phyloP scores from a whole-genome alignment of 1,140 invertebrate genomes.

The Drosophila nigromelanica region DNA sequence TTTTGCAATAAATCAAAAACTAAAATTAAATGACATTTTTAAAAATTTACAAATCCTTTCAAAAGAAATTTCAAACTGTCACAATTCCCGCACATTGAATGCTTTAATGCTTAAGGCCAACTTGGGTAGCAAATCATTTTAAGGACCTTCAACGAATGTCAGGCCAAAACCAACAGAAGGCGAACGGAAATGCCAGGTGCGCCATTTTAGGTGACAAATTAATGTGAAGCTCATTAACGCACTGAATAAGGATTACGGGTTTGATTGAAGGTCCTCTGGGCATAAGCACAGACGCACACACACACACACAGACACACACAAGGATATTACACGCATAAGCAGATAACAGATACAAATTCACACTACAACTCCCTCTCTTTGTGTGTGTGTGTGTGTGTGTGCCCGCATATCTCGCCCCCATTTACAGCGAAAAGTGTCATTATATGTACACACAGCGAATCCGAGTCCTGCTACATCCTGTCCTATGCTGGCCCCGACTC shows the following conservation, averaged over 20 bases:
- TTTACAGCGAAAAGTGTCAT: slow-evolving; percentile 74
- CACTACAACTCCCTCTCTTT: slow-evolving; percentile 3
- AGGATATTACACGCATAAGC: slow-evolving; percentile 17
- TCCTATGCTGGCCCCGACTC: slow-evolving; percentile 18
- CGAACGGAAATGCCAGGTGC: slow-evolving; percentile 59
- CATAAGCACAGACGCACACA: slow-evolving; percentile 55
- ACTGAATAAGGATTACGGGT: slow-evolving; percentile 79
- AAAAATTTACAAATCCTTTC: neutral
- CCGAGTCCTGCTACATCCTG: slow-evolving; percentile 11
- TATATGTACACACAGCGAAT: slow-evolving; percentile 57
- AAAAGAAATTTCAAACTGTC: neutral
- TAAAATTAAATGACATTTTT: neutral
- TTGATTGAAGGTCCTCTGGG: slow-evolving; percentile 79
- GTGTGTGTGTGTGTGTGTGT: slow-evolving; percentile 14
- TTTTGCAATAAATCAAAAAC: neutral
- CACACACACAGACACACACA: slow-evolving; percentile 17
- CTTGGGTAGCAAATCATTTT: slow-evolving; percentile 33
- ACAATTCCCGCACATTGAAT: neutral
- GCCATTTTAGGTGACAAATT: slow-evolving; percentile 72
- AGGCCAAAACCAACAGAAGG: slow-evolving; percentile 34
- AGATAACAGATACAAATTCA: slow-evolving; percentile 46
- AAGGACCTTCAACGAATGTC: slow-evolving; percentile 52
- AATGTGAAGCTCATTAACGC: slow-evolving; percentile 81
- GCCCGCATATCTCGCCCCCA: slow-evolving; percentile 61
- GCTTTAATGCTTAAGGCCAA: slow-evolving; percentile 12